Evolutionary conservation across 2,113 vertebrate species (phyloP), one percentile per base, ranked within the genome.

Genomic region (Corythaixoides concolor): DNA sequence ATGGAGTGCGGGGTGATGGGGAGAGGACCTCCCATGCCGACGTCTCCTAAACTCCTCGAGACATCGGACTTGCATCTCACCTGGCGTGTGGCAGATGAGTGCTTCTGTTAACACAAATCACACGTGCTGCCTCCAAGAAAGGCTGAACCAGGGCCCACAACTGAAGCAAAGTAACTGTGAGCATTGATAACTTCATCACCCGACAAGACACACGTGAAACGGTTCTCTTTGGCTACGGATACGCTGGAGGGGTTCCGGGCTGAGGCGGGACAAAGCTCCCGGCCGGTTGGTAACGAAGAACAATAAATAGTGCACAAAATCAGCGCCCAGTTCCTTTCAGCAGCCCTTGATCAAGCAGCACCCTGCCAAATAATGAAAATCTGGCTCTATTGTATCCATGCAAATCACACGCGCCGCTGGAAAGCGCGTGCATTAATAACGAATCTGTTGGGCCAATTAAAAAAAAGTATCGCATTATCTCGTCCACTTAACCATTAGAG

Each of bases 401-500:
- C 97, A 97, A 97, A 98, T 97, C 92, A 66, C 62, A 75, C 28
- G 27, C 26, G 1, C 89, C 5, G 66, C 96, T 95, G 70, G 92
- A 94, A 93, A 97, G 94, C 37, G 4, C 55, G 26, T 18, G 58
- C 87, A 47, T 96, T 97, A 95, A 89, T 85, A 93, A 96, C 94
- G 96, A 76, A 94, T 93, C 95, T 89, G 93, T 93, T 93, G 97
- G 93, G 62, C 91, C 93, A 96, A 96, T 94, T 97, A 23, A 58
- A 89, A 50, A 88, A 91, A 96, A 86, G 56, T 78, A 93, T 41
- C 33, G 5, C 88, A 89, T 97, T 97, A 97, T 97, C 94, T 91
- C 88, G 91, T 77, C 94, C 95, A 93, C 90, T 96, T 97, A 94
- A 96, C 84, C 96, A 78, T 89, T 82, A 94, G 95, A 92, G 92